Evolutionary conservation across 2,888 invertebrate genomes (phyloP).

Genomic region (Zhuqinia jingwanae): DNA sequence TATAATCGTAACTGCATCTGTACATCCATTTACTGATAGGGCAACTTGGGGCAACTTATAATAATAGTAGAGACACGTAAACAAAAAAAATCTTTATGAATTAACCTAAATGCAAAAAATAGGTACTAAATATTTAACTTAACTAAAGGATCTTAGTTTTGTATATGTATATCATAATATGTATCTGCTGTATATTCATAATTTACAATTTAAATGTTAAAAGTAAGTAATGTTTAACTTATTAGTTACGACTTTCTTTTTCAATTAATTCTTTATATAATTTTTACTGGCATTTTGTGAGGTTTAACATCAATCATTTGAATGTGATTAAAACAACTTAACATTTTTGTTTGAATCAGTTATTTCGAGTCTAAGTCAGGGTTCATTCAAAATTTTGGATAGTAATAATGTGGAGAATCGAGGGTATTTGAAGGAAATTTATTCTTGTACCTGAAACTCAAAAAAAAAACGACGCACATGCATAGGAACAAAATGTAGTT

Average conservation of each 20-base stretch:
- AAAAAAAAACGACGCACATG: background rate
- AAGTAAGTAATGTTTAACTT: background rate
- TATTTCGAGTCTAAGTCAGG: no score
- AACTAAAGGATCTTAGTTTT: background rate
- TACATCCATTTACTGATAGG: no score
- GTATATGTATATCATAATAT: background rate
- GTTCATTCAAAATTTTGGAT: background rate
- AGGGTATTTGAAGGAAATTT: background rate
- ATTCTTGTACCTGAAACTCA: background rate
- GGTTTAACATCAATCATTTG: no score
- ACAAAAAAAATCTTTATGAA: conserved; percentile 1
- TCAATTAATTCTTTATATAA: background rate
- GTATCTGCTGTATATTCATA: background rate
- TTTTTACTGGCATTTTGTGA: conserved; percentile 28
- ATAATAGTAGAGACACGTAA: background rate
- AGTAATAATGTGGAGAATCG: background rate
- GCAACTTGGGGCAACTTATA: background rate
- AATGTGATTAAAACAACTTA: background rate
- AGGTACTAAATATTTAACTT: background rate
- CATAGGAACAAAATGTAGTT: background rate
- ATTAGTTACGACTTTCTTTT: background rate
- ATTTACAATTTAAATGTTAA: background rate
- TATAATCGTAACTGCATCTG: no score
- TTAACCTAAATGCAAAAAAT: conserved; percentile 6
- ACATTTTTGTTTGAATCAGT: background rate